Base-by-base conservation (phyloP, 2,113 vertebrate genomes). In the Podocnemis expansa region DNA sequence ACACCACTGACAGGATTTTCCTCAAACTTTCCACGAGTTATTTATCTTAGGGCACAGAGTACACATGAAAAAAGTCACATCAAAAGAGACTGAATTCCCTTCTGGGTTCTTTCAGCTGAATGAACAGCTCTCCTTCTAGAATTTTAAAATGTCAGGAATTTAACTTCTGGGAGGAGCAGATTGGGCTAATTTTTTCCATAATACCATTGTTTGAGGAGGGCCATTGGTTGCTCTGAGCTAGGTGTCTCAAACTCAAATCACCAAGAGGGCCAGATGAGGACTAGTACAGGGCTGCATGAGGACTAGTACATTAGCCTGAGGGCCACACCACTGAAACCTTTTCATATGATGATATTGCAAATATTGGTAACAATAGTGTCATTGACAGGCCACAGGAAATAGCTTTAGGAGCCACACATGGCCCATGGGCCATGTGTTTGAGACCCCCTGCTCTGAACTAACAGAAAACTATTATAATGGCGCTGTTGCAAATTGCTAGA, bases 1-100 rank as follows among this genome's bases (percentile, higher is more conserved):
- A 94, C 89, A 63, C 91, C 85, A 88, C 92, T 89, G 89, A 96
- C 88, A 47, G 93, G 76, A 93, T 97, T 96, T 96, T 96, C 91
- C 88, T 96, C 91, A 95, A 88, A 92, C 27, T 31, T 43, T 95
- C 70, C 94, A 76, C 91, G 95, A 96, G 92, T 92, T 97, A 96
- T 91, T 92, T 97, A 96, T 91, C 91, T 88, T 83, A 91, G 92
- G 95, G 95, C 96, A 97, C 82, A 90, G 95, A 88, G 88, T 86
- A 94, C 89, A 85, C 9, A 21, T 84, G 85, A 88, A 52, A 95
- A 80, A 85, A 94, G 90, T 96, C 93, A 96, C 79, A 73, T 78
- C 80, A 86, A 93, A 96, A 95, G 76, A 96, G 93, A 96, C 93
- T 95, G 94, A 86, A 88, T 96, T 95, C 92, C 55, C 83, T 93